Percentiles rank a stretch among this genome's conserved stretches.
phyloP scores from a whole-genome alignment of 2,113 vertebrate genomes.

The Takifugu flavidus region DNA sequence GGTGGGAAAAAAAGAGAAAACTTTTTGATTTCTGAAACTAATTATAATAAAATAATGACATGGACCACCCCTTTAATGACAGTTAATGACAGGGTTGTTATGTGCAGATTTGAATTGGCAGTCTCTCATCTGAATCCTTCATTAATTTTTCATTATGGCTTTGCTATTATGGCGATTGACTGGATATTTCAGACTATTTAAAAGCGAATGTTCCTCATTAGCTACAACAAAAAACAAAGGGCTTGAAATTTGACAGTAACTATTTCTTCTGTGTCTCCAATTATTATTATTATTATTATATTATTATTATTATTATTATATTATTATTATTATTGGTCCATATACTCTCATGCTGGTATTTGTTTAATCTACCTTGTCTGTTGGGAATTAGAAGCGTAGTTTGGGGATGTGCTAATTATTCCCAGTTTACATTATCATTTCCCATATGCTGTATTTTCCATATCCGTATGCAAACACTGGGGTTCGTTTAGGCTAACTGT shows the following conservation, averaged over 20 bases:
- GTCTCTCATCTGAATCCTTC: conserved; percentile 39
- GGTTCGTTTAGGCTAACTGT: conserved; percentile 15
- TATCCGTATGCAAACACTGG: conserved; percentile 45
- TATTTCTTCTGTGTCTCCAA: conserved; percentile 31
- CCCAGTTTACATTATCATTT: conserved; percentile 53
- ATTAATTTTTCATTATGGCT: conserved; percentile 29
- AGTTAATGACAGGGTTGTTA: conserved; percentile 42
- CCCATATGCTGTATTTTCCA: conserved; percentile 54
- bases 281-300: conserved; percentile 31
- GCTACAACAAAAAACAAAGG: conserved; percentile 58
- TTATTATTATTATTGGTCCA: conserved; percentile 34
- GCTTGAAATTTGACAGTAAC: conserved; percentile 59
- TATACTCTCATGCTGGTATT: conserved; percentile 43
- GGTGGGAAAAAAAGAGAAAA: conserved; percentile 30
- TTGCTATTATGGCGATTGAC: conserved; percentile 39
- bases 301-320: conserved; percentile 28
- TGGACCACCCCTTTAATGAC: conserved; percentile 55
- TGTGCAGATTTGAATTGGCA: conserved; percentile 49
- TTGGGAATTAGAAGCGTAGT: conserved; percentile 19
- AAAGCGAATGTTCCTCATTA: conserved; percentile 55
- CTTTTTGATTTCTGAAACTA: conserved; percentile 46
- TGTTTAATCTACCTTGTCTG: conserved; percentile 20
- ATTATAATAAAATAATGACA: conserved; percentile 52
- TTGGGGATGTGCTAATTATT: conserved; percentile 26
- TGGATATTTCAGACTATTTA: conserved; percentile 43